These are phyloP conservation scores for Prietella phreatophila DNA, from an alignment of 2,113 vertebrate species.

Conservation along the genomic window DNA sequence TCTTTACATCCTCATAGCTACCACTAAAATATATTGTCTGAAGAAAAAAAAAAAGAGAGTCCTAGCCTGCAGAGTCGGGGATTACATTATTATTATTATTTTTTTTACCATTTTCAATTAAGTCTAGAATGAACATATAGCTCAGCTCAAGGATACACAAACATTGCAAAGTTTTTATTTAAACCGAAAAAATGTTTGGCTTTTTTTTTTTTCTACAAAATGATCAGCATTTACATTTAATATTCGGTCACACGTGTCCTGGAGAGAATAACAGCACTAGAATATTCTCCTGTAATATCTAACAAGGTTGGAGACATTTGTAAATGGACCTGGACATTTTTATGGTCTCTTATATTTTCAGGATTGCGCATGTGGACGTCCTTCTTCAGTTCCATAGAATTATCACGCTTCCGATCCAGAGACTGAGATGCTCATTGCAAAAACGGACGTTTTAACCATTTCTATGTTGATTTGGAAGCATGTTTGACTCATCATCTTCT, in stretches of 20 bases:
- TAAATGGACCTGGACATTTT: neutral
- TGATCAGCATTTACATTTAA: too few species aligned
- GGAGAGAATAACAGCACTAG: neutral
- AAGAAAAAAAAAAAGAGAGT: too few species aligned
- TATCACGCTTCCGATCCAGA: neutral
- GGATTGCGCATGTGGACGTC: too few species aligned
- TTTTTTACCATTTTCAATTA: neutral
- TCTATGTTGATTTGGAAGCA: too few species aligned
- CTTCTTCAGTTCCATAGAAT: too few species aligned
- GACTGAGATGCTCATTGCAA: too few species aligned
- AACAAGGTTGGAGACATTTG: neutral
- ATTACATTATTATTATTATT: neutral
- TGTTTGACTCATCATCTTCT: too few species aligned
- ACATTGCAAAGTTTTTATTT: too few species aligned
- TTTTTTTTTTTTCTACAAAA: too few species aligned
- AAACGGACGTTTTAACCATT: too few species aligned
- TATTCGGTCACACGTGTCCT: neutral
- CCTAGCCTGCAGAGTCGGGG: neutral
- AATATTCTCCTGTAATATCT: neutral
- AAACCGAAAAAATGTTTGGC: too few species aligned
- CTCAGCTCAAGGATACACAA: neutral
- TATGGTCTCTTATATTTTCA: neutral
- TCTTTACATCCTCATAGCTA: conserved; percentile 17
- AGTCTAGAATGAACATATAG: neutral
- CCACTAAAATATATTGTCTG: neutral